A percentile compares a stretch with the other conserved stretches of the same genome.
phyloP scores from a whole-genome alignment of 2,113 vertebrate genomes.

The Syngnathus scovelli region DNA sequence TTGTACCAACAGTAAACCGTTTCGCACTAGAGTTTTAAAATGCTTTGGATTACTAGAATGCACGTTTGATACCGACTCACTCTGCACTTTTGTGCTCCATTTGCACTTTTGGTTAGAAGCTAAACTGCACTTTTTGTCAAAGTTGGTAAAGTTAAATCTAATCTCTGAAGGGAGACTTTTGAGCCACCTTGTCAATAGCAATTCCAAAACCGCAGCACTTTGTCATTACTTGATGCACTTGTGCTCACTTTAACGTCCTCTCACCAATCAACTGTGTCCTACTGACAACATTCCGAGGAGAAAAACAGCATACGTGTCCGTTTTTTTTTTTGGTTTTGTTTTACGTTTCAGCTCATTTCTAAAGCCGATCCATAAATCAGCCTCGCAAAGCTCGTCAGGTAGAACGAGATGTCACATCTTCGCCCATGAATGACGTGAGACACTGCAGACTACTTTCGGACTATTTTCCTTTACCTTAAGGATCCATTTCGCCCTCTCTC shows the following conservation, averaged over 20 bases:
- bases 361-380: conserved; percentile 13
- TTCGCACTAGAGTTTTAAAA: no score
- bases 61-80: no score
- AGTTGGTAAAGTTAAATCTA: neutral
- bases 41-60: no score
- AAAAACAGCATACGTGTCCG: conserved; percentile 9
- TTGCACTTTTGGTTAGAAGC: no score
- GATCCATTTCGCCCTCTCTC: neutral
- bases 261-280: neutral
- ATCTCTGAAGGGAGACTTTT: neutral
- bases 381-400: conserved; percentile 4
- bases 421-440: conserved; percentile 2
- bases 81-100: no score
- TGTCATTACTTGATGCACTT: neutral
- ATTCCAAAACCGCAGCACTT: neutral
- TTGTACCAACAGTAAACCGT: no score
- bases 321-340: neutral
- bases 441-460: conserved; percentile 10
- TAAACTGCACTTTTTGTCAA: neutral
- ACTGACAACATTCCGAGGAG: neutral
- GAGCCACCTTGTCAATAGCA: neutral
- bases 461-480: neutral
- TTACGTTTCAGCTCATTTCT: neutral
- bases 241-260: neutral
- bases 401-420: conserved; percentile 9